Evolutionary conservation across 2,888 invertebrate genomes (phyloP).

Genomic region (Agrochola litura): DNA sequence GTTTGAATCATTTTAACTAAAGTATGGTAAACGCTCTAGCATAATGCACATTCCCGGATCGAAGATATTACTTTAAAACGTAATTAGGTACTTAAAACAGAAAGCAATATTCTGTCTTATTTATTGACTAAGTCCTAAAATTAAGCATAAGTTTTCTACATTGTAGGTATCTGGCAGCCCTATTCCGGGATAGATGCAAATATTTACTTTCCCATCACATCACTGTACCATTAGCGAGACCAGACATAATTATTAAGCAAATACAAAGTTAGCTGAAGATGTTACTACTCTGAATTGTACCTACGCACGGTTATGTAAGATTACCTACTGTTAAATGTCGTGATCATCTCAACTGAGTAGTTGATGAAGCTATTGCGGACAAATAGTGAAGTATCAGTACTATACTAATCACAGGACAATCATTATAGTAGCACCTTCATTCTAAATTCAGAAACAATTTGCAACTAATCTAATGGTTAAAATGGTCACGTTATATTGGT

Average conservation of each 20-base stretch:
- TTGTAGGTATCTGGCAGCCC: slow-evolving; percentile 36
- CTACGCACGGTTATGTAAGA: background rate
- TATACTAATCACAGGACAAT: background rate
- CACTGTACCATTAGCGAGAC: slow-evolving; percentile 55
- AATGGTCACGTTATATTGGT: background rate
- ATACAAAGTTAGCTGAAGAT: slow-evolving; percentile 39
- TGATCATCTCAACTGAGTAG: slow-evolving; percentile 6
- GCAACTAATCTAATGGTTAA: background rate
- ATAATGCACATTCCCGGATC: background rate
- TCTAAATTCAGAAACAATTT: background rate
- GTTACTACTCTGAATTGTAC: slow-evolving; percentile 14
- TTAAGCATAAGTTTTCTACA: background rate
- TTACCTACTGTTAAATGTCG: slow-evolving; percentile 8
- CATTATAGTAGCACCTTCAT: background rate
- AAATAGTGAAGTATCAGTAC: too few species aligned
- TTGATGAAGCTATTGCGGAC: background rate
- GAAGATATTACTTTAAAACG: background rate
- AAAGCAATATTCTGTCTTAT: background rate
- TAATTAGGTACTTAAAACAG: too few species aligned
- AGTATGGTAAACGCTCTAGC: background rate
- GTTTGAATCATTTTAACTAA: background rate
- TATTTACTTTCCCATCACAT: slow-evolving; percentile 54
- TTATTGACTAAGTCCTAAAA: background rate
- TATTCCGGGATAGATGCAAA: slow-evolving; percentile 41
- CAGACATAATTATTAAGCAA: slow-evolving; percentile 58